These are phyloP conservation scores for Cybosia mesomella DNA, from an alignment of 2,888 invertebrate genomes.

Conservation along the genomic window DNA sequence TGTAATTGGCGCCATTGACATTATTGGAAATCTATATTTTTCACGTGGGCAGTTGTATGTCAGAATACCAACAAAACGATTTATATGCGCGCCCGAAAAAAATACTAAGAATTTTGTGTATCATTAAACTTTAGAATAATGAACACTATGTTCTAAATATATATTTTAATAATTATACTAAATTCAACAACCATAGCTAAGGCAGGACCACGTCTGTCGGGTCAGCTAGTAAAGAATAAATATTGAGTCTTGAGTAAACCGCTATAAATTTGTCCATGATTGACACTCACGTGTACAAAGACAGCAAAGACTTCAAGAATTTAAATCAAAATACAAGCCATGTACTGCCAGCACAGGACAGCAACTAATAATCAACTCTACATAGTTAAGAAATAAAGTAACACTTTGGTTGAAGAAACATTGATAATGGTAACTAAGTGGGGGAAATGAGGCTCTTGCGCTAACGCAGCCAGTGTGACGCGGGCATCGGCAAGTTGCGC, in stretches of 20 bases:
- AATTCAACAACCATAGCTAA: too few relatives aligned
- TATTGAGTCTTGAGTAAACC: neutral
- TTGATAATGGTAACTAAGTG: conserved; percentile 52
- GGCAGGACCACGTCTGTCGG: too few relatives aligned
- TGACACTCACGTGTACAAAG: conserved; percentile 18
- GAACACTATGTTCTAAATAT: too few relatives aligned
- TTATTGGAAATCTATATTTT: too few relatives aligned
- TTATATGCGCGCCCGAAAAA: too few relatives aligned
- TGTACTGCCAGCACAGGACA: conserved; percentile 3
- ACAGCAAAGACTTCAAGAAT: conserved; percentile 20
- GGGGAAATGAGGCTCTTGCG: conserved; percentile 71
- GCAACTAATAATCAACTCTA: conserved; percentile 14
- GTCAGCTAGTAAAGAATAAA: too few relatives aligned
- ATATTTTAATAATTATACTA: too few relatives aligned
- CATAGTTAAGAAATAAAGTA: neutral
- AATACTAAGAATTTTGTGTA: too few relatives aligned
- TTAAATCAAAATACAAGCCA: conserved; percentile 25
- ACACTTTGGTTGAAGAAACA: conserved; percentile 7
- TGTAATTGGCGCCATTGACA: too few relatives aligned
- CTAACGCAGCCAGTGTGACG: conserved; percentile 69
- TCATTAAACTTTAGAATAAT: too few relatives aligned
- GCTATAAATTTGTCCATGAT: conserved; percentile 11
- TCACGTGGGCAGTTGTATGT: too few relatives aligned
- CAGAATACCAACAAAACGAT: too few relatives aligned
- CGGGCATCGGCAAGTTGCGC: conserved; percentile 53